Conservation (phyloP, 2,888 invertebrate species). For the Melikaiella ostensackeni region DNA sequence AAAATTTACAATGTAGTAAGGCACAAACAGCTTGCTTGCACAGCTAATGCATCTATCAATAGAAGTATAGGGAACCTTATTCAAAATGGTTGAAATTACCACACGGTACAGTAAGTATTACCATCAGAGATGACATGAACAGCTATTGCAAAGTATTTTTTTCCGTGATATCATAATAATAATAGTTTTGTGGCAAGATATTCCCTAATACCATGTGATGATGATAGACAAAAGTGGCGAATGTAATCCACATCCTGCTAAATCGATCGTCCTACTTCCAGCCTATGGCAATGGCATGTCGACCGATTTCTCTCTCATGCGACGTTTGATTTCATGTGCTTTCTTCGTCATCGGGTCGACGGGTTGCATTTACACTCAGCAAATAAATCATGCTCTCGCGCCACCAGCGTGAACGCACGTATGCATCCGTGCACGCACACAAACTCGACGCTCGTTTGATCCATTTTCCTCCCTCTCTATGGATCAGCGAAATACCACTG, state of each 20-base stretch:
- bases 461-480: conserved; percentile 16
- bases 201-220: neutral
- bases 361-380: conserved; percentile 37
- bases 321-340: conserved; percentile 39
- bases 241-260: conserved; percentile 25
- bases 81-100: too few relatives aligned
- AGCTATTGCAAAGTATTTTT: too few relatives aligned
- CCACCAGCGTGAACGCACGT: conserved; percentile 26
- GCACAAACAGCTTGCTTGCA: too few relatives aligned
- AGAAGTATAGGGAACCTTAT: too few relatives aligned
- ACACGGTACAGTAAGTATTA: too few relatives aligned
- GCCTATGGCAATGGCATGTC: conserved; percentile 44
- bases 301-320: conserved; percentile 48
- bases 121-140: too few relatives aligned
- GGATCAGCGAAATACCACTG: neutral
- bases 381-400: conserved; percentile 42
- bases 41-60: too few relatives aligned
- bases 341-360: conserved; percentile 36
- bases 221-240: conserved; percentile 17
- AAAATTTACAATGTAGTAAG: too few relatives aligned
- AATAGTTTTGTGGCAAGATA: neutral
- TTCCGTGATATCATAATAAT: too few relatives aligned
- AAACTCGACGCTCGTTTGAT: conserved; percentile 18
- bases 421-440: conserved; percentile 32
- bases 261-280: conserved; percentile 43